These are phyloP conservation scores for Pelvicachromis taeniatus DNA, from an alignment of 2,113 vertebrate genomes.

Conservation along the genomic window DNA sequence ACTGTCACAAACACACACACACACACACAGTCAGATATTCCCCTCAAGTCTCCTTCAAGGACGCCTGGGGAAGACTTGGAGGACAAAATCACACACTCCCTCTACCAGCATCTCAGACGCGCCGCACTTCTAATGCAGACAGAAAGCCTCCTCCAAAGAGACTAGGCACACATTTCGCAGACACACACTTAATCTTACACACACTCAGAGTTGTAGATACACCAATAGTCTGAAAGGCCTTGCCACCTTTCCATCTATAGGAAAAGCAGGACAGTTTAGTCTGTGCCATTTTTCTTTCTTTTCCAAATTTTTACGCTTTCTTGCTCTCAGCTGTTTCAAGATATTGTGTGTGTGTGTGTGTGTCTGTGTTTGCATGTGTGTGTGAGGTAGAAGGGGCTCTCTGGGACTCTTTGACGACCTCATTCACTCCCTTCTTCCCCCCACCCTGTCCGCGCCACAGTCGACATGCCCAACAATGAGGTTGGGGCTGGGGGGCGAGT, in stretches of 20 bases:
- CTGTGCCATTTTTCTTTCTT: slow-evolving; percentile 40
- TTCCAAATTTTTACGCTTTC: slow-evolving; percentile 8
- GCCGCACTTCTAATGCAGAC: slow-evolving; percentile 63
- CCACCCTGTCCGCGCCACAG: slow-evolving; percentile 26
- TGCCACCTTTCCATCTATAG: slow-evolving; percentile 40
- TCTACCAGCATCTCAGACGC: slow-evolving; percentile 59
- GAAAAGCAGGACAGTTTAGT: slow-evolving; percentile 43
- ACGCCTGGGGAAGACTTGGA: slow-evolving; percentile 69
- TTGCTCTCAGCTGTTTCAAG: slow-evolving; percentile 54
- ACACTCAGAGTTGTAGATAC: slow-evolving; percentile 28
- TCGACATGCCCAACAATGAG: slow-evolving; percentile 61
- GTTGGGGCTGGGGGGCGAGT: slow-evolving; percentile 45
- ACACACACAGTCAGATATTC: slow-evolving; percentile 46
- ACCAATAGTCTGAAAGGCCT: slow-evolving; percentile 50
- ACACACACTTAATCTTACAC: slow-evolving; percentile 19
- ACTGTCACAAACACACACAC: slow-evolving; percentile 3
- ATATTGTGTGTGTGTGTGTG: slow-evolving; percentile 19
- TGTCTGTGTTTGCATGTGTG: slow-evolving; percentile 4
- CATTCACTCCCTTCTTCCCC: slow-evolving; percentile 53
- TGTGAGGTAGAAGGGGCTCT: slow-evolving; percentile 30
- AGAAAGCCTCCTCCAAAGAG: slow-evolving; percentile 60
- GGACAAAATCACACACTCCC: slow-evolving; percentile 69
- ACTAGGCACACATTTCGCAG: slow-evolving; percentile 15
- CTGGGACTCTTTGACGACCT: slow-evolving; percentile 63
- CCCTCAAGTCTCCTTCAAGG: slow-evolving; percentile 69